These are phyloP conservation scores for Vanacampus margaritifer DNA, from an alignment of 2,113 vertebrate genomes.

Conservation along the genomic window DNA sequence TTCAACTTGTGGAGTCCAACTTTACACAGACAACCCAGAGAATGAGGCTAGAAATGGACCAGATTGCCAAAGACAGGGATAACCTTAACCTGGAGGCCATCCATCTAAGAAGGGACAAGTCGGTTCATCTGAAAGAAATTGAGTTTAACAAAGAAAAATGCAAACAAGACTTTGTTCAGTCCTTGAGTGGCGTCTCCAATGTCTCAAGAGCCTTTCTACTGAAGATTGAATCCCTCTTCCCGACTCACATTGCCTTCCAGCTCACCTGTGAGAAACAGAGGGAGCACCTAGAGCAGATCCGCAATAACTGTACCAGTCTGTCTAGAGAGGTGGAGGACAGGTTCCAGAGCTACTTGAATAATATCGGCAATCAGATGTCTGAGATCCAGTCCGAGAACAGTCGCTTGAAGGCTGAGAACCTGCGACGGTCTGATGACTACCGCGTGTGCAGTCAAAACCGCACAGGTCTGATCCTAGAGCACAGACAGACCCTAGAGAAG, in stretches of 20 bases:
- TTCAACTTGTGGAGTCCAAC: conserved; percentile 55
- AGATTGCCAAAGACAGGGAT: conserved; percentile 49
- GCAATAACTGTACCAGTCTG: conserved; percentile 61
- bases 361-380: conserved; percentile 48
- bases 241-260: conserved; percentile 59
- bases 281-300: conserved; percentile 59
- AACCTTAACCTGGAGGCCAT: conserved; percentile 56
- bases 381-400: conserved; percentile 52
- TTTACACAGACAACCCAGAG: conserved; percentile 54
- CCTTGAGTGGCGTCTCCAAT: conserved; percentile 57
- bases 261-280: conserved; percentile 67
- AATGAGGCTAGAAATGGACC: conserved; percentile 50
- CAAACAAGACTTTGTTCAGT: conserved; percentile 60
- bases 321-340: conserved; percentile 64
- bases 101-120: conserved; percentile 54
- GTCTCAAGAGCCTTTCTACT: conserved; percentile 65
- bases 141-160: conserved; percentile 38
- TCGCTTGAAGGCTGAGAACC: conserved; percentile 59
- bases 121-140: conserved; percentile 46
- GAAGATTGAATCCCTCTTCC: conserved; percentile 67
- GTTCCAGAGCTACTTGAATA: conserved; percentile 59
- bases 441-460: conserved; percentile 59
- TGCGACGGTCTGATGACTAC: conserved; percentile 36
- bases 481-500: conserved; percentile 43
- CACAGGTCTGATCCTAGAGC: conserved; percentile 27